Evolutionary conservation across 2,888 invertebrate species (phyloP), one percentile per base, ranked within the genome.

Genomic region (Sphecodes monilicornis): DNA sequence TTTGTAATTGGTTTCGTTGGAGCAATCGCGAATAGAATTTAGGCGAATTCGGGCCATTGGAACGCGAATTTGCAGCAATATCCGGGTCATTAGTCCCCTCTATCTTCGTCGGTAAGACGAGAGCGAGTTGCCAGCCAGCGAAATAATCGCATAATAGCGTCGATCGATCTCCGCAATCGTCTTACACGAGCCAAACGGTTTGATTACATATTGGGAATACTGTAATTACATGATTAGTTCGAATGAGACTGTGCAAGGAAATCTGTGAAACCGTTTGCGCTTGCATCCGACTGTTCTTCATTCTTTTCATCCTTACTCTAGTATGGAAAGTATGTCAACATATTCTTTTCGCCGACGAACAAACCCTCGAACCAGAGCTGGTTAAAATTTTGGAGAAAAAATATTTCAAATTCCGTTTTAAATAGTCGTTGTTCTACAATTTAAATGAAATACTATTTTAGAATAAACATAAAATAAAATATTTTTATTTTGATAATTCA

Each of bases 151-250:
- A 13, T 60, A 60, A 60, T 60, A 16, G 29, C 0, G 29, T 29
- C 60, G 60, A 60, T 60, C 60, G 60, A 60, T 60, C 60, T 6
- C 26, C 26, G 60, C 29, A 60, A 60, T 72, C 60, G 18, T 60
- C 60, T 60, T 60, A 60, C 60, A 60, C n/a, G 60, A 60, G 60
- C 60, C 60, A 60, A 60, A 29, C 29, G 60, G 16, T 29, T 29
- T 60, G 60, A 60, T 60, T 60, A 60, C 29, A 60, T 26, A 60
- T 29, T 26, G 16, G 60, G 60, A 60, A 60, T 60, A n/a, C 8
- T 18, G 29, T 3, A 60, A 60, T 60, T 60, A 60, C 26, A 29
- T 60, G 60, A 60, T 60, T 60, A 60, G 60, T 16, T 60, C 60
- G 29, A 60, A 16, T 16, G 29, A 6, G 60, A 16, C 60, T 29